These are phyloP conservation scores for Ceryle rudis DNA, from an alignment of 2,797 vertebrate genomes.

Conservation along the genomic window DNA sequence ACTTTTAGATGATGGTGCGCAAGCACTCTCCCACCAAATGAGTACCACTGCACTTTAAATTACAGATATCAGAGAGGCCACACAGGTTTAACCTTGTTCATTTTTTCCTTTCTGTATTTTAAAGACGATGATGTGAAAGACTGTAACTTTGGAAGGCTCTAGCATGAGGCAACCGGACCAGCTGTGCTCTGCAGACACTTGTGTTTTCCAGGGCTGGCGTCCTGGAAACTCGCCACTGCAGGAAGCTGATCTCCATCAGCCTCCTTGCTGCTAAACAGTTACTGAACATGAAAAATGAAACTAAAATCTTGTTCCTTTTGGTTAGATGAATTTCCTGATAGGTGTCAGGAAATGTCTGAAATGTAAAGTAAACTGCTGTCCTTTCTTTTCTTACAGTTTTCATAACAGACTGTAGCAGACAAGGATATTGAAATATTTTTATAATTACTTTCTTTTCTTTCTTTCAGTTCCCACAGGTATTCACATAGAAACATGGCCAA, in stretches of 20 bases:
- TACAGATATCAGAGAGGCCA: neutral
- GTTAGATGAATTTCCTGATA: slow-evolving; percentile 31
- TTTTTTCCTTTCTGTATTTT: neutral
- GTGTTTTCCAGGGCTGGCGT: neutral
- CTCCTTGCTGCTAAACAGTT: fast-evolving
- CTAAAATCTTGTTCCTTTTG: slow-evolving; percentile 17
- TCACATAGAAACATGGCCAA: neutral
- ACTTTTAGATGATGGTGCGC: neutral
- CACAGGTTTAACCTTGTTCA: neutral
- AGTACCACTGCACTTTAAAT: neutral
- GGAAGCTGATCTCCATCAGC: neutral
- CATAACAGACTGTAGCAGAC: neutral
- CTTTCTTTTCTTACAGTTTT: slow-evolving; percentile 12
- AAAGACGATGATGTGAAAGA: neutral
- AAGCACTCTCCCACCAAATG: neutral
- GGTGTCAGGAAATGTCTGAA: slow-evolving; percentile 45
- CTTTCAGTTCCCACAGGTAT: neutral
- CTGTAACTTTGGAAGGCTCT: neutral
- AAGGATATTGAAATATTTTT: slow-evolving; percentile 26
- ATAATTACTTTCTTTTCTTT: slow-evolving; percentile 1
- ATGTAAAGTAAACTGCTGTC: slow-evolving; percentile 20
- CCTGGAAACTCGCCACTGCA: neutral
- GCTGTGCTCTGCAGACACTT: neutral
- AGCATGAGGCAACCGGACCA: neutral
- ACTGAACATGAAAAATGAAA: neutral